These are phyloP conservation scores for Aspiorhynchus laticeps DNA, from an alignment of 2,113 vertebrate genomes.

Conservation along the genomic window DNA sequence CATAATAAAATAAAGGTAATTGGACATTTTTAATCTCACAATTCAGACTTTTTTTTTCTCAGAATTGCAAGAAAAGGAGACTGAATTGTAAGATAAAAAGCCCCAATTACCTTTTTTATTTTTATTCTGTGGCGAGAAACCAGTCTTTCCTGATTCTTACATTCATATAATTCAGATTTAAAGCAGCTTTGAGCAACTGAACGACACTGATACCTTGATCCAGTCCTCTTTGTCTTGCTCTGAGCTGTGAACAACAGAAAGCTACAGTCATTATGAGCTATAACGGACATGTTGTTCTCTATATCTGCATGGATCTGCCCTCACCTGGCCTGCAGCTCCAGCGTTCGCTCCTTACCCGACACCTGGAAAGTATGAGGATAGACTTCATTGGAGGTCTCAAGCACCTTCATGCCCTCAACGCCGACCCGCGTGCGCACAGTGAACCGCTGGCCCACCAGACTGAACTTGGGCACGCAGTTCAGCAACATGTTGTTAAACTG, in stretches of 20 bases:
- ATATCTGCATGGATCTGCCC: neutral
- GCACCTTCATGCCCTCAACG: conserved; percentile 90
- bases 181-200: neutral
- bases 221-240: conserved; percentile 89
- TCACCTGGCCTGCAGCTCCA: conserved; percentile 92
- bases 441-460: conserved; percentile 88
- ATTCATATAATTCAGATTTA: neutral
- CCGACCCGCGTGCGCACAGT: conserved; percentile 87
- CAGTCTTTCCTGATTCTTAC: neutral
- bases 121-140: neutral
- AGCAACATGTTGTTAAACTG: conserved; percentile 97
- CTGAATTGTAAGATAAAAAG: neutral
- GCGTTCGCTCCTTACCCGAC: conserved; percentile 88
- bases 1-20: neutral
- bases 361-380: conserved; percentile 91
- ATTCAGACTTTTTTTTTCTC: neutral
- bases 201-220: conserved; percentile 83
- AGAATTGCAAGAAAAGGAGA: neutral
- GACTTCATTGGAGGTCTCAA: conserved; percentile 87
- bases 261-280: neutral
- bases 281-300: neutral
- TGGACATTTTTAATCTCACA: neutral
- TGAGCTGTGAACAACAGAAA: conserved; percentile 74
- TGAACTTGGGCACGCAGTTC: conserved; percentile 93
- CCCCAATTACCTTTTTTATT: neutral